Percentiles rank a stretch among this genome's conserved stretches.
Evolutionary conservation across 2,113 vertebrate species (phyloP).

Genomic region (Porphyrio hochstetteri): DNA sequence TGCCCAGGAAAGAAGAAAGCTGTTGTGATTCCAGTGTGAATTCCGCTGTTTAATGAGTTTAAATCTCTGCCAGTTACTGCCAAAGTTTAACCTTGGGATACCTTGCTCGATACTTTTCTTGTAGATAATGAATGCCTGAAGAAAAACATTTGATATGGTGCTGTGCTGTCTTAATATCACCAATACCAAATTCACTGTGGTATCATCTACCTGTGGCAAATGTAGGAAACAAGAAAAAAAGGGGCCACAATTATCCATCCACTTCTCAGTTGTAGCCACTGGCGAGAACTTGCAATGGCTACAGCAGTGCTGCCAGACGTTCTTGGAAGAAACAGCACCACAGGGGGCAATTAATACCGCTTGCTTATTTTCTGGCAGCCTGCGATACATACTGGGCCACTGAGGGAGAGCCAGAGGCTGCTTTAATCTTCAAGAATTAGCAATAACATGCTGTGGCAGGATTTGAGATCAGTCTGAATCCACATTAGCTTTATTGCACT

Average conservation of each 20-base stretch:
- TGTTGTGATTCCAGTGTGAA: background rate
- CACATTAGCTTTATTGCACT: background rate
- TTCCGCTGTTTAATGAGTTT: background rate
- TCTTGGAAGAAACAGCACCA: slow-evolving; percentile 30
- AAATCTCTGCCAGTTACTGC: background rate
- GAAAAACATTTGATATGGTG: background rate
- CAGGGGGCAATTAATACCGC: slow-evolving; percentile 46
- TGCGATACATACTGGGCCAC: background rate
- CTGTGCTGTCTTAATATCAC: background rate
- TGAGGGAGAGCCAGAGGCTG: background rate
- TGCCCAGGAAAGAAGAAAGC: background rate
- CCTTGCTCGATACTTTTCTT: background rate
- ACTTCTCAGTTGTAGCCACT: background rate
- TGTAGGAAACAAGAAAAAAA: background rate
- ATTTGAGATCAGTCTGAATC: background rate
- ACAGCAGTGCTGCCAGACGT: background rate
- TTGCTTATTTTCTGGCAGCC: slow-evolving; percentile 20
- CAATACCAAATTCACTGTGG: background rate
- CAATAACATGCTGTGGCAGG: slow-evolving; percentile 15
- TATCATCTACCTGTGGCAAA: background rate
- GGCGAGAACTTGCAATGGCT: background rate
- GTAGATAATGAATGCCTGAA: background rate
- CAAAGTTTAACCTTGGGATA: background rate
- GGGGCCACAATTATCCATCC: background rate
- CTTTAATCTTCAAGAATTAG: slow-evolving; percentile 39